These are phyloP conservation scores for Lepisosteus oculatus DNA, from an alignment of 2,113 vertebrate genomes.

Conservation along the genomic window DNA sequence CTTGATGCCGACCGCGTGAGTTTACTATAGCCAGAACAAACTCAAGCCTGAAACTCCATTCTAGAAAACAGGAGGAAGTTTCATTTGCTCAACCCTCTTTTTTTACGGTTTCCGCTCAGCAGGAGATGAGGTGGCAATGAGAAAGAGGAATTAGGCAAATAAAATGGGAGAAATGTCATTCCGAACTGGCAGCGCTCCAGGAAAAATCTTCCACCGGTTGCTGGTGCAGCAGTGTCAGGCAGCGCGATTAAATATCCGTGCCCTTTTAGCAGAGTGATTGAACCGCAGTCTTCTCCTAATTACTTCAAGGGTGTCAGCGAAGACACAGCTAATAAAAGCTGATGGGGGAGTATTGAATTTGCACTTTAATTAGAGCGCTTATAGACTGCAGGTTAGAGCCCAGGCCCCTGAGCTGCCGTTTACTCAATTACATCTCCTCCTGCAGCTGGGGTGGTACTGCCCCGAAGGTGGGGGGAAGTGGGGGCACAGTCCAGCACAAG, in stretches of 20 bases:
- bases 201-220: not conserved
- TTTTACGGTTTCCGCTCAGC: not conserved
- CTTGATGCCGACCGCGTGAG: too few relatives aligned
- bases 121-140: not conserved
- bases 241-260: constrained; percentile 1
- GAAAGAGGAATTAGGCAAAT: constrained; percentile 4
- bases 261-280: constrained; percentile 50
- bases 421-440: constrained; percentile 61
- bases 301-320: constrained; percentile 61
- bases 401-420: constrained; percentile 56
- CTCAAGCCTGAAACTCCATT: not conserved
- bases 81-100: not conserved
- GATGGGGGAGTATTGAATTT: constrained; percentile 75
- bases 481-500: not conserved
- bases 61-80: not conserved
- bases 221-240: not conserved
- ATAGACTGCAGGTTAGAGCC: constrained; percentile 72
- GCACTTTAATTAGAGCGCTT: constrained; percentile 75
- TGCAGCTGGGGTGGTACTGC: not conserved
- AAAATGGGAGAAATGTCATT: not conserved
- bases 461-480: constrained; percentile 17
- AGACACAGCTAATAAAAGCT: constrained; percentile 56
- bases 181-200: not conserved
- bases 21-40: too few relatives aligned
- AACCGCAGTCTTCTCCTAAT: constrained; percentile 61